Conservation (phyloP, 2,113 vertebrate genomes). For the Conger conger region DNA sequence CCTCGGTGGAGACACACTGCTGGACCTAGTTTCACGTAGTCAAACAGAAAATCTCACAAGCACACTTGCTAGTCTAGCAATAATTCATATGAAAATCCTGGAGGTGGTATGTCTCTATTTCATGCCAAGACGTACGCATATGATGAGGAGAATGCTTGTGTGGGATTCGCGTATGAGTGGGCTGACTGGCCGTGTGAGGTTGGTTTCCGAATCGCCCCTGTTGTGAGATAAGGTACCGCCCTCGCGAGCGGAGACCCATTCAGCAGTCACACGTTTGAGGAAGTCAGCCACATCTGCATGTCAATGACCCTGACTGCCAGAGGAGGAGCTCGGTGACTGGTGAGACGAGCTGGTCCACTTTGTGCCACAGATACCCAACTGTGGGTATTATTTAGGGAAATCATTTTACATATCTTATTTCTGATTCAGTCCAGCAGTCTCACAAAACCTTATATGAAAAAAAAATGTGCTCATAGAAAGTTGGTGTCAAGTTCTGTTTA, state of each 20-base stretch:
- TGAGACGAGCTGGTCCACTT: not conserved
- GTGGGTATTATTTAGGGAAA: too few species aligned
- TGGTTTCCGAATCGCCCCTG: not conserved
- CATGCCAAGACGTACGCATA: not conserved
- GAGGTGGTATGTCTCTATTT: not conserved
- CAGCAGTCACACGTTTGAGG: not conserved
- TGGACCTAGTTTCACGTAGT: too few species aligned
- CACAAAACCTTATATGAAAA: not conserved
- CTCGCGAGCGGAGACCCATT: not conserved
- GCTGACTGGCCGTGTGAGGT: too few species aligned
- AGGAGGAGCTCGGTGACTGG: not conserved
- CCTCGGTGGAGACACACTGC: too few species aligned
- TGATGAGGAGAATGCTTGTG: not conserved
- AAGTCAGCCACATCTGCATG: conserved; percentile 1
- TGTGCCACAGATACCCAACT: not conserved
- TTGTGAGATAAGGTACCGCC: not conserved
- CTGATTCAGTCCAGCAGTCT: not conserved
- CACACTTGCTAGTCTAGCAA: too few species aligned
- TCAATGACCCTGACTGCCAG: not conserved
- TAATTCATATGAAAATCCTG: too few species aligned
- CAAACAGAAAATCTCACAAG: too few species aligned
- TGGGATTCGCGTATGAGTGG: too few species aligned
- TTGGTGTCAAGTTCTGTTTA: not conserved
- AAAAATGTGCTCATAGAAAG: not conserved
- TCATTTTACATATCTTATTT: too few species aligned